Evolutionary conservation across 2,888 invertebrate species (phyloP).

Genomic region (Andrena bicolor): DNA sequence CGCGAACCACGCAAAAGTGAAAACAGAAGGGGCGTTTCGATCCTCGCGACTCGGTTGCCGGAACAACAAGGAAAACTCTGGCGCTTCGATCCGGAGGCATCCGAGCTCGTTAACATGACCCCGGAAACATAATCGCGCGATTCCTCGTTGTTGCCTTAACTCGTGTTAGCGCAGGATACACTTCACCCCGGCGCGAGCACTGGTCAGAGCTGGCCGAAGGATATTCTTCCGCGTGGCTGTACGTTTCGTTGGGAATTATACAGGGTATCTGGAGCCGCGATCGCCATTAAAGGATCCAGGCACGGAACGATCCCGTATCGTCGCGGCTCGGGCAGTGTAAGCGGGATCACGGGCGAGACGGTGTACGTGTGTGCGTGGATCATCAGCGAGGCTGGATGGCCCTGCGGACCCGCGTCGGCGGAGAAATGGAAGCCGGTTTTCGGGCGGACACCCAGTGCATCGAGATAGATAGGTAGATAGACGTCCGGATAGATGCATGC

Average conservation of each 20-base stretch:
- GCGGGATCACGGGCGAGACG: conserved; percentile 13
- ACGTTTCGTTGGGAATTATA: conserved; percentile 31
- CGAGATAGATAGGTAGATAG: conserved; percentile 76
- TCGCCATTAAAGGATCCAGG: conserved; percentile 55
- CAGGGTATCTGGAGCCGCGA: conserved; percentile 43
- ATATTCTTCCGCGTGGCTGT: conserved; percentile 21
- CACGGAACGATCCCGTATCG: conserved; percentile 40
- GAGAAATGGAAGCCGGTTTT: conserved; percentile 71
- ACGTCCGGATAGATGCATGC: conserved; percentile 77
- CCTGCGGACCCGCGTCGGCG: conserved; percentile 14
- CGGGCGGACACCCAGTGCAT: conserved; percentile 77
- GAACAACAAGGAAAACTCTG: not conserved
- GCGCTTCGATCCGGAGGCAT: no score
- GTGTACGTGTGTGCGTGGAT: conserved; percentile 12
- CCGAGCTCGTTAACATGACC: no score
- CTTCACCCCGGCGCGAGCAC: no score
- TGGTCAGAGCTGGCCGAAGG: not conserved
- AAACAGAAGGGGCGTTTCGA: no score
- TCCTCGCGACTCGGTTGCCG: no score
- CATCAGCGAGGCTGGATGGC: conserved; percentile 33
- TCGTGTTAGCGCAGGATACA: no score
- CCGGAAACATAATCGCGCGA: no score
- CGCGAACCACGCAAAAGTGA: no score
- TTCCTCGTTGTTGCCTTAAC: no score
- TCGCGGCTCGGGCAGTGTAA: conserved; percentile 18